A percentile compares a stretch with the other conserved stretches of the same genome.
Conservation (phyloP, 2,888 invertebrate species). For the Teleogryllus oceanicus region DNA sequence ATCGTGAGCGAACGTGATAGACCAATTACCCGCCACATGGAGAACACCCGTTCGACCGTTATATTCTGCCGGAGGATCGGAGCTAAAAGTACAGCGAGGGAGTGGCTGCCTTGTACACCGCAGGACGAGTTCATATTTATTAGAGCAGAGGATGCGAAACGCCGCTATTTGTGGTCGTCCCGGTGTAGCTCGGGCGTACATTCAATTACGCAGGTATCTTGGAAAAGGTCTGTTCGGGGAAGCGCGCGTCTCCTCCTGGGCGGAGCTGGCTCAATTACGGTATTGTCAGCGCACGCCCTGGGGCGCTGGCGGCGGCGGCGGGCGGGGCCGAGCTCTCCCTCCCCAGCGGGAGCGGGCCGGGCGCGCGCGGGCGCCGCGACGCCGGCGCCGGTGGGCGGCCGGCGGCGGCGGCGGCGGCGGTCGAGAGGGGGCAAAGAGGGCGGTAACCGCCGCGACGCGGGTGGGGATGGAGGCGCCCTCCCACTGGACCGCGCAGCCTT, state of each 20-base stretch:
- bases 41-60: too few relatives aligned
- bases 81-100: too few relatives aligned
- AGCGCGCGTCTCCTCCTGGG: neutral
- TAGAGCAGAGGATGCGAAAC: too few relatives aligned
- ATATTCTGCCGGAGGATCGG: too few relatives aligned
- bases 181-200: neutral
- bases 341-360: neutral
- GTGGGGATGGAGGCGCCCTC: constrained; percentile 10
- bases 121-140: too few relatives aligned
- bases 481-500: neutral
- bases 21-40: too few relatives aligned
- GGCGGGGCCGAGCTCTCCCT: neutral
- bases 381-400: neutral
- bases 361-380: neutral
- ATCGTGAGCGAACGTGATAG: too few relatives aligned
- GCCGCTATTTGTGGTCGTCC: too few relatives aligned
- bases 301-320: neutral
- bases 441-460: neutral
- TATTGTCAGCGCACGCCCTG: neutral
- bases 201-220: constrained; percentile 18
- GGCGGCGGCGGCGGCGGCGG: neutral
- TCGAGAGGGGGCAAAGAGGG: neutral
- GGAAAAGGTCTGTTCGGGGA: neutral
- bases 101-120: too few relatives aligned
- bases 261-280: neutral